Base-by-base conservation (phyloP, 2,888 invertebrate genomes). In the Eupithecia inturbata region DNA sequence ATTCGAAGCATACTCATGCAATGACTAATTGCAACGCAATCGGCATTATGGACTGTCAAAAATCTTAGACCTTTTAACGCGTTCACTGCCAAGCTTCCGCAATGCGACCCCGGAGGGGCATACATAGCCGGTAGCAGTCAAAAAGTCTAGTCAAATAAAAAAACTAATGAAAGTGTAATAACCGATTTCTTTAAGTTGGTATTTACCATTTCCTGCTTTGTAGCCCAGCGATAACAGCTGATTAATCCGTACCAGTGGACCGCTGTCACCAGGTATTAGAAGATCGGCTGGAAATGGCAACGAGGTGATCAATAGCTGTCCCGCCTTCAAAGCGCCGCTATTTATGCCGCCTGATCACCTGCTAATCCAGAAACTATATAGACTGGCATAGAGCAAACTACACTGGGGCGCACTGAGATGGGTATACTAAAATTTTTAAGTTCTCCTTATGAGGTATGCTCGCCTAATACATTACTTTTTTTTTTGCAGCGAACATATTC, bases 221-320 rank as follows among this genome's bases (percentile, higher is more conserved):
- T 36, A 12, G 28, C 19, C 22, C 22, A n/a, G 12, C n/a, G 22
- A n/a, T n/a, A 64, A 22, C 63, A 57, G 53, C 63, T 36, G 31
- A 64, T 63, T 36, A 64, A 64, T 66, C 22, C 26, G 39, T 26
- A 39, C 39, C 33, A 62, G 63, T 33, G 49, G 66, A 60, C 36
- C 60, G 7, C 67, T 75, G 75, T 73, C 75, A 73, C 3, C 75
- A 73, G 72, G 75, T 73, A 73, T 75, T 75, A 75, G 14, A 70
- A 68, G 72, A 67, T 69, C 70, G 36, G 70, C 67, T 68, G 63
- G 64, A 75, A 75, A 73, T 75, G 72, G 28, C 75, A 66, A 64
- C 45, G n/a, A 68, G 63, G 64, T 75, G 36, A 75, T 75, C 72
- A 75, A 73, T 75, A 75, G 68, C 60, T 70, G 75, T 75, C 72